phyloP scores from a whole-genome alignment of 1,140 invertebrate species.

The Asbolus verrucosus region DNA sequence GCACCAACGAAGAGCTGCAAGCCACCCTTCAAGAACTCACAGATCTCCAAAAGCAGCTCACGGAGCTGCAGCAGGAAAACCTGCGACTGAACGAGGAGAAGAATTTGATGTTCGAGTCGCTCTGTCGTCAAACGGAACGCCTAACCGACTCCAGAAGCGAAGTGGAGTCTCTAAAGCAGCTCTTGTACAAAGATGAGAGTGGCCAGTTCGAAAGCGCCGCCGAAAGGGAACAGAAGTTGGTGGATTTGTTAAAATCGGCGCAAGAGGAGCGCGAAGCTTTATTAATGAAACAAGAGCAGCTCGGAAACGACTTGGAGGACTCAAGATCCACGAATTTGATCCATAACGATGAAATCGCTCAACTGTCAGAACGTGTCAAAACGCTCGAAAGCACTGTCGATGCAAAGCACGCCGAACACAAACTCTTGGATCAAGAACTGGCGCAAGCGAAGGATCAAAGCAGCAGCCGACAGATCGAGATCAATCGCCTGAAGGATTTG shows the following conservation, averaged over 20 bases:
- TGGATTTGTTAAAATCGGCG: constrained; percentile 86
- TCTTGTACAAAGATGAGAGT: constrained; percentile 55
- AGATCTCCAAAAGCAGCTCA: constrained; percentile 87
- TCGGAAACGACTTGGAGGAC: constrained; percentile 76
- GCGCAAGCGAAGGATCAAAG: constrained; percentile 76
- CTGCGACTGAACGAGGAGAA: constrained; percentile 89
- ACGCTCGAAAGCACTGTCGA: constrained; percentile 79
- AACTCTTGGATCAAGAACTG: constrained; percentile 78
- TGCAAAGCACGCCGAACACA: constrained; percentile 76
- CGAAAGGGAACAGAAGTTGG: constrained; percentile 86
- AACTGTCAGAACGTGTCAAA: constrained; percentile 75
- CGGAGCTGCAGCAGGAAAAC: constrained; percentile 89
- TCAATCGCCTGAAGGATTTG: constrained; percentile 79
- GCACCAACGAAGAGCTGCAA: constrained; percentile 95
- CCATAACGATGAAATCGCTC: constrained; percentile 70
- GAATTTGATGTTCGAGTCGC: constrained; percentile 87
- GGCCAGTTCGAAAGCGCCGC: constrained; percentile 73
- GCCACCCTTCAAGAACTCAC: constrained; percentile 93
- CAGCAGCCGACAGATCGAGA: constrained; percentile 77
- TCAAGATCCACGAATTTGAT: constrained; percentile 58
- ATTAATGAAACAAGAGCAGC: constrained; percentile 83
- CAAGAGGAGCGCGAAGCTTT: constrained; percentile 83
- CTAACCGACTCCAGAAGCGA: constrained; percentile 84
- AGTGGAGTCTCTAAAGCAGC: constrained; percentile 66
- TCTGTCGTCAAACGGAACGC: constrained; percentile 92